Evolutionary conservation across 1,140 invertebrate genomes (phyloP).

Genomic region (Ladona fulva): DNA sequence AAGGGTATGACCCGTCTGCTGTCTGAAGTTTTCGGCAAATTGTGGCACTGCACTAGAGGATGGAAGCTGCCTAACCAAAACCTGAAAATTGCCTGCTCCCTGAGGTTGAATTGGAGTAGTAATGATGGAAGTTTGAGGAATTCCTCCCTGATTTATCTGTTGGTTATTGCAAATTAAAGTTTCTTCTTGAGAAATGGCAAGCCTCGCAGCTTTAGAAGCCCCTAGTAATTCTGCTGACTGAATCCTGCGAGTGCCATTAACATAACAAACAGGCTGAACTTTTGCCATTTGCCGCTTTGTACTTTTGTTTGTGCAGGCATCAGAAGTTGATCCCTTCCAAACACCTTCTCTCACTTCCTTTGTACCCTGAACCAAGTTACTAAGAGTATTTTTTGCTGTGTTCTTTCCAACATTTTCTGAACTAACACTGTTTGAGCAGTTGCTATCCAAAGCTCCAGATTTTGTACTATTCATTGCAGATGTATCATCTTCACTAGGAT

Average conservation of each 20-base stretch:
- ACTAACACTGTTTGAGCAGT: not conserved
- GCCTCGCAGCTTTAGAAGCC: not conserved
- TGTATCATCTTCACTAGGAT: not conserved
- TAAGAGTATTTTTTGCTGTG: not conserved
- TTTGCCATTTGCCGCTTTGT: not conserved
- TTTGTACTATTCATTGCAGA: not conserved
- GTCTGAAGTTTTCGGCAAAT: slow-evolving; percentile 56
- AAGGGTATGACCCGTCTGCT: slow-evolving; percentile 54
- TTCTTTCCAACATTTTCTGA: not conserved
- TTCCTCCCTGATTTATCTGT: not conserved
- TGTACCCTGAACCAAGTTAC: not conserved
- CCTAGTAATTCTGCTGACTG: not conserved
- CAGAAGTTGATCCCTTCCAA: not conserved
- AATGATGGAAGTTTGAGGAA: not conserved
- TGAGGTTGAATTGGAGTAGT: not conserved
- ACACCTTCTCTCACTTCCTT: not conserved
- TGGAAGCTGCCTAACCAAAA: slow-evolving; percentile 51
- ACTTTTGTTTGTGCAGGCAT: not conserved
- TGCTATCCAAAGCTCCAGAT: not conserved
- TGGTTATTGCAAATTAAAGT: not conserved
- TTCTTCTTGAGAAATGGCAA: not conserved
- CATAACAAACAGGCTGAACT: not conserved
- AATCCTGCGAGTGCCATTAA: not conserved
- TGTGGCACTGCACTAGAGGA: slow-evolving; percentile 54
- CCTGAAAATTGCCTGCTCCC: not conserved